Percentiles rank a stretch among this genome's conserved stretches.
Conservation (phyloP, 2,113 vertebrate species). For the Chaenocephalus aceratus region DNA sequence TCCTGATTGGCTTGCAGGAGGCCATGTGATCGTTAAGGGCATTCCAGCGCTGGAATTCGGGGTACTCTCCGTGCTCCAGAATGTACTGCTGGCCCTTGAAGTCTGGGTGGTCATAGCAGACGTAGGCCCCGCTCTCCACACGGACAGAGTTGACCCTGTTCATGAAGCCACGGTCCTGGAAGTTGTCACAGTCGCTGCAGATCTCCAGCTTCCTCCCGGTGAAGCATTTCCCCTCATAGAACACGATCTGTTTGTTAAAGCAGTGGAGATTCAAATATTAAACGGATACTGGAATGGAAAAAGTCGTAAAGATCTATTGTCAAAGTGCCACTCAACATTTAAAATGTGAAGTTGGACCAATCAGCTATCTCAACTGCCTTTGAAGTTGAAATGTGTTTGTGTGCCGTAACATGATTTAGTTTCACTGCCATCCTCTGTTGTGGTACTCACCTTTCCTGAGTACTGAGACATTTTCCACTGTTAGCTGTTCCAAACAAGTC, state of each 20-base stretch:
- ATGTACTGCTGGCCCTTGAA: conserved; percentile 93
- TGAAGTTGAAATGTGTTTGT: conserved; percentile 29
- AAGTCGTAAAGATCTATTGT: not conserved
- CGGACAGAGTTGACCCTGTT: conserved; percentile 92
- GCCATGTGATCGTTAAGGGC: conserved; percentile 92
- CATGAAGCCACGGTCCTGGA: conserved; percentile 93
- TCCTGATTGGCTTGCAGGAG: conserved; percentile 91
- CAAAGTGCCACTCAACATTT: not conserved
- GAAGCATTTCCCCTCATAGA: conserved; percentile 94
- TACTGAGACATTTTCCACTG: conserved; percentile 88
- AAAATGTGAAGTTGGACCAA: not conserved
- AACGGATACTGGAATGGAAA: not conserved
- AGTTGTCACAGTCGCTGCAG: conserved; percentile 89
- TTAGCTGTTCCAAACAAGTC: conserved; percentile 69
- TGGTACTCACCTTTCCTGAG: conserved; percentile 92
- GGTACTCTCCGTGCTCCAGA: conserved; percentile 92
- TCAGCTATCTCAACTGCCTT: not conserved
- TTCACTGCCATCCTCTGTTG: conserved; percentile 3
- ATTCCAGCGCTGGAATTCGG: conserved; percentile 92
- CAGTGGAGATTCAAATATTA: not conserved
- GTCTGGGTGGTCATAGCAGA: conserved; percentile 91
- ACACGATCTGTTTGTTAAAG: conserved; percentile 83
- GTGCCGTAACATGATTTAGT: conserved; percentile 3
- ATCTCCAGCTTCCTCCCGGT: conserved; percentile 91
- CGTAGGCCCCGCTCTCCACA: conserved; percentile 91